phyloP scores from a whole-genome alignment of 2,888 invertebrate genomes.

The Protonemura montana region DNA sequence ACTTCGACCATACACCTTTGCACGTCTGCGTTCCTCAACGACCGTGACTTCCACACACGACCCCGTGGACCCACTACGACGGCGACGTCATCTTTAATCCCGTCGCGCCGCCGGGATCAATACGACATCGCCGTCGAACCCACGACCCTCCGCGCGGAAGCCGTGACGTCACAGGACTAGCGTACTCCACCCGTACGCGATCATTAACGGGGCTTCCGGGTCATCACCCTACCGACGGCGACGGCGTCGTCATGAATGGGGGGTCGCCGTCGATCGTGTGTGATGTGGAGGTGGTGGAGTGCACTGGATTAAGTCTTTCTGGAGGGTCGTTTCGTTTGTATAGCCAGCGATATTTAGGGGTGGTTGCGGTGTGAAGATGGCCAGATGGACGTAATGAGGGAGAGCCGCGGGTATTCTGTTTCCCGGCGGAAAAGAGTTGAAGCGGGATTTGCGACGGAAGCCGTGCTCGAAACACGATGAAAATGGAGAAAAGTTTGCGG shows the following conservation, averaged over 20 bases:
- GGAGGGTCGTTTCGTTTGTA: background rate
- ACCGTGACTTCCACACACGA: background rate
- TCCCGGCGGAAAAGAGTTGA: background rate
- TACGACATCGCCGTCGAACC: background rate
- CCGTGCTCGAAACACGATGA: background rate
- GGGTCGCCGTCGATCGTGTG: background rate
- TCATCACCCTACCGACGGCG: background rate
- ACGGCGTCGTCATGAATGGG: background rate
- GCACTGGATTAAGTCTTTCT: background rate
- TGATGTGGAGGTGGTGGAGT: background rate
- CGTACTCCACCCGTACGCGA: background rate
- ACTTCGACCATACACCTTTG: background rate
- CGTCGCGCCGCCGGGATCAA: background rate
- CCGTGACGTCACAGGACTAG: background rate
- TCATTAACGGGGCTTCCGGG: background rate
- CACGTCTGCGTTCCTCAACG: background rate
- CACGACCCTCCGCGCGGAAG: background rate
- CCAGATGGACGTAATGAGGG: background rate
- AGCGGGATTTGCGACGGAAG: background rate
- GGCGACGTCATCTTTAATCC: background rate
- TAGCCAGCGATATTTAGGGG: background rate
- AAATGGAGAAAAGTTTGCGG: background rate
- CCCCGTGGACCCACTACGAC: background rate
- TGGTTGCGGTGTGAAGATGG: background rate
- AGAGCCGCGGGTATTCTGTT: background rate